phyloP scores from a whole-genome alignment of 2,797 vertebrate species.

The Anisognathus igniventris region DNA sequence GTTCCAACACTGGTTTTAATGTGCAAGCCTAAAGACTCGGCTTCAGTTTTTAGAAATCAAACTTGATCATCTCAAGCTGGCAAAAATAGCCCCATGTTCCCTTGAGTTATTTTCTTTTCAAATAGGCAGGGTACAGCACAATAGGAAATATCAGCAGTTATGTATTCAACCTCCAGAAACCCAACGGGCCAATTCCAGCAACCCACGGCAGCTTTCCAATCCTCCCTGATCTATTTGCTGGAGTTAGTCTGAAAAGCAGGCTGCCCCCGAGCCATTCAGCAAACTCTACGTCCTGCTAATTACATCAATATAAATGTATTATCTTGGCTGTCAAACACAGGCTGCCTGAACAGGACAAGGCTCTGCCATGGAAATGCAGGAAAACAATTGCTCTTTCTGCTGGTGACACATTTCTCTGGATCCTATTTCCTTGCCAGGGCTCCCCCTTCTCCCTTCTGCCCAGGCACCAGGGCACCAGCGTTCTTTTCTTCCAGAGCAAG shows the following conservation, averaged over 20 bases:
- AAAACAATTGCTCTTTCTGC: slow-evolving; percentile 39
- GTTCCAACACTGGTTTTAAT: neutral
- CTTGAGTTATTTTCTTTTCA: slow-evolving; percentile 46
- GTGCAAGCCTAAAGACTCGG: neutral
- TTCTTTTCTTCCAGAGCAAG: neutral
- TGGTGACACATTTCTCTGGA: slow-evolving; percentile 27
- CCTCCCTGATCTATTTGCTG: neutral
- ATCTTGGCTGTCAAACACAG: slow-evolving; percentile 37
- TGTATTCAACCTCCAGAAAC: slow-evolving; percentile 50
- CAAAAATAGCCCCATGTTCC: slow-evolving; percentile 30
- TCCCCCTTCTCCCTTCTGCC: neutral
- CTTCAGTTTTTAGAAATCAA: slow-evolving; percentile 42
- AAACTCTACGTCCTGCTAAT: slow-evolving; percentile 43
- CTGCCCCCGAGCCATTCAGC: slow-evolving; percentile 48
- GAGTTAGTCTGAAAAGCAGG: slow-evolving; percentile 16
- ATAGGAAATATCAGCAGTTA: slow-evolving; percentile 42
- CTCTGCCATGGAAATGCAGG: slow-evolving; percentile 13
- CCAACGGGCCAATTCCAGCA: slow-evolving; percentile 31
- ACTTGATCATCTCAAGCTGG: slow-evolving; percentile 15
- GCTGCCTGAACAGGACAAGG: slow-evolving; percentile 2
- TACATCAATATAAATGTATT: slow-evolving; percentile 60
- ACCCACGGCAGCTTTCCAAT: slow-evolving; percentile 3
- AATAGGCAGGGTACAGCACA: slow-evolving; percentile 7
- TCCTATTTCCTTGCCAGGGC: neutral
- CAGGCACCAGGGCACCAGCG: neutral